A percentile compares a stretch with the other conserved stretches of the same genome.
Evolutionary conservation across 2,797 vertebrate species (phyloP).

Genomic region (Silurus lanzhouensis): DNA sequence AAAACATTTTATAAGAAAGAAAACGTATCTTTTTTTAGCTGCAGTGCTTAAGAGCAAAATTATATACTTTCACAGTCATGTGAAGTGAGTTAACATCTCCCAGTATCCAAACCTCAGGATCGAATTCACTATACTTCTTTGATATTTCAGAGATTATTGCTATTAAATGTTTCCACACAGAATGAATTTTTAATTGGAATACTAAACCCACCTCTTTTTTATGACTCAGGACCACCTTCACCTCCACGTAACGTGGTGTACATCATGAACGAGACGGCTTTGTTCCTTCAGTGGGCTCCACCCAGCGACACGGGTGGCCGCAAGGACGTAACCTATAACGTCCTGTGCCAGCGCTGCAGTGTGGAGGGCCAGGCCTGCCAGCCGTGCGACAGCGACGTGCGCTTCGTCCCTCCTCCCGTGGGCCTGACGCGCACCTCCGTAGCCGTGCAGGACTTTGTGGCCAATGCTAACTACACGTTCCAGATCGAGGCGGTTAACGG

Average conservation of each 20-base stretch:
- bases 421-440: slow-evolving; percentile 89
- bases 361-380: slow-evolving; percentile 79
- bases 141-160: too few species aligned
- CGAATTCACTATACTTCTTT: too few species aligned
- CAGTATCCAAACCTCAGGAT: too few species aligned
- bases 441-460: slow-evolving; percentile 87
- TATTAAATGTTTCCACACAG: too few species aligned
- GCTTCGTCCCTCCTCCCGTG: slow-evolving; percentile 85
- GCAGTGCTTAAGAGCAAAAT: too few species aligned
- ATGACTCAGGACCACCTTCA: slow-evolving; percentile 85
- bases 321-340: slow-evolving; percentile 91
- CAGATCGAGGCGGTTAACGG: slow-evolving; percentile 92
- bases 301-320: slow-evolving; percentile 91
- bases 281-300: slow-evolving; percentile 94
- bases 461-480: slow-evolving; percentile 93
- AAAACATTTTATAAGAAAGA: too few species aligned
- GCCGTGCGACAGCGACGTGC: slow-evolving; percentile 86
- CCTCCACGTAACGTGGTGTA: slow-evolving; percentile 90
- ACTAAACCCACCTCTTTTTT: background rate
- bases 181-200: background rate
- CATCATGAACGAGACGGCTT: slow-evolving; percentile 92
- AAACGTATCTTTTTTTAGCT: too few species aligned
- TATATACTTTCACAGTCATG: too few species aligned
- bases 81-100: too few species aligned
- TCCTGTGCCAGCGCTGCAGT: slow-evolving; percentile 88